These are phyloP conservation scores for Schizopygopsis malacanthus DNA, from an alignment of 2,797 vertebrate genomes.

Conservation along the genomic window DNA sequence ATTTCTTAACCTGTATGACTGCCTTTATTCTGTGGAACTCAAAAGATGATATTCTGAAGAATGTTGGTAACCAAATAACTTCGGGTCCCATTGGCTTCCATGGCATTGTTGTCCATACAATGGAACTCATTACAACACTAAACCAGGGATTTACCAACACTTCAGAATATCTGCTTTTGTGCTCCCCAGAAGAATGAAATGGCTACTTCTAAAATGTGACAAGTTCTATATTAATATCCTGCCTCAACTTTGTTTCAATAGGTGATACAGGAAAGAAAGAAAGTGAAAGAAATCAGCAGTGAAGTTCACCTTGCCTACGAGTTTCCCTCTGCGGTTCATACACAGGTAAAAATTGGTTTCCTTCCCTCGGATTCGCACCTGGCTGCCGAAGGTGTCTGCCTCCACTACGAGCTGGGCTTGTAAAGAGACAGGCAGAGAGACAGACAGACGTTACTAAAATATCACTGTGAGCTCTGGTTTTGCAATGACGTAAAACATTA, in stretches of 20 bases:
- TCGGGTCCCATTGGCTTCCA: background rate
- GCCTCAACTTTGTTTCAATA: background rate
- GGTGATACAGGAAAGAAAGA: background rate
- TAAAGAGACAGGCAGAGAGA: constrained; percentile 83
- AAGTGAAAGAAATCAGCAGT: constrained; percentile 30
- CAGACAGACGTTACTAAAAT: constrained; percentile 76
- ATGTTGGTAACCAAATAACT: background rate
- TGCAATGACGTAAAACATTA: constrained; percentile 17
- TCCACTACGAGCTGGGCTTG: constrained; percentile 89
- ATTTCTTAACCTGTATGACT: background rate
- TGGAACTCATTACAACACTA: background rate
- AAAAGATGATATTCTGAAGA: background rate
- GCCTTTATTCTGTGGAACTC: background rate
- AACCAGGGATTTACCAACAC: background rate
- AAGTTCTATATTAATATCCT: background rate
- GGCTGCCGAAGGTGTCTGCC: constrained; percentile 86
- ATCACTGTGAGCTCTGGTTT: constrained; percentile 13
- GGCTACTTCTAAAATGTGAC: background rate
- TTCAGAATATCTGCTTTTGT: background rate
- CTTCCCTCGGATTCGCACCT: constrained; percentile 86
- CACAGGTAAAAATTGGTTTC: constrained; percentile 86
- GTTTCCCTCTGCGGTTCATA: constrained; percentile 85
- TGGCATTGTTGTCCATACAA: background rate
- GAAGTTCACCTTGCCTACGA: constrained; percentile 83
- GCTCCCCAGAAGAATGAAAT: background rate